A percentile compares a stretch with the other conserved stretches of the same genome.
Conservation (phyloP, 2,797 vertebrate genomes). For the Lutjanus argentimaculatus region DNA sequence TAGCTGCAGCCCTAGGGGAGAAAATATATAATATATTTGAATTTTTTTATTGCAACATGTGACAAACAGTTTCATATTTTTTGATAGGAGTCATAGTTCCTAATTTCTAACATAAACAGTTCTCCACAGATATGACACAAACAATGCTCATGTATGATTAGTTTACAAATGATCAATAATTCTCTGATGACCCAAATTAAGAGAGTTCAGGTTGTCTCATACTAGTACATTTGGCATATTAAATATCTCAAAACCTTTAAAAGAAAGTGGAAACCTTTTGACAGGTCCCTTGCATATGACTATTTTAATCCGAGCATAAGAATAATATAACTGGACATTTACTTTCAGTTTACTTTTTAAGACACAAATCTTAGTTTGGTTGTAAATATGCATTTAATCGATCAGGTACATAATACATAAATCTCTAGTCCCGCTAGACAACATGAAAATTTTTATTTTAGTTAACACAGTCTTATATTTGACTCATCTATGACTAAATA, state of each 20-base stretch:
- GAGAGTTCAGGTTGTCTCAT: neutral
- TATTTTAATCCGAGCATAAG: slow-evolving; percentile 40
- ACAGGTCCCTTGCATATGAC: slow-evolving; percentile 28
- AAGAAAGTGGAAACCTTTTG: slow-evolving; percentile 1
- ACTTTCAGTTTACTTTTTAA: slow-evolving; percentile 64
- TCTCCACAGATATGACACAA: neutral
- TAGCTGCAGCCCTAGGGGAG: neutral
- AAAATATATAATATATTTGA: neutral
- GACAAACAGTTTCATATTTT: slow-evolving; percentile 14
- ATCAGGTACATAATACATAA: slow-evolving; percentile 1
- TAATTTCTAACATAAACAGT: slow-evolving; percentile 10
- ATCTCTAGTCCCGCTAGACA: slow-evolving; percentile 82
- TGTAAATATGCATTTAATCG: slow-evolving; percentile 41
- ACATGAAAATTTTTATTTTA: slow-evolving; percentile 40
- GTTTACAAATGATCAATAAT: neutral
- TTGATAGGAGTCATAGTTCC: neutral
- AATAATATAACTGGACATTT: slow-evolving; percentile 52
- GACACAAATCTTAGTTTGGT: slow-evolving; percentile 55
- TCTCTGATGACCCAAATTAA: neutral
- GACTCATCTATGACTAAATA: neutral
- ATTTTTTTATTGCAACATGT: slow-evolving; percentile 17
- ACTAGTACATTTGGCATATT: neutral
- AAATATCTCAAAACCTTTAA: neutral
- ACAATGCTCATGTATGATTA: neutral
- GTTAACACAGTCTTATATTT: slow-evolving; percentile 27